Conservation (phyloP, 2,888 invertebrate species). For the Melipona bicolor region DNA sequence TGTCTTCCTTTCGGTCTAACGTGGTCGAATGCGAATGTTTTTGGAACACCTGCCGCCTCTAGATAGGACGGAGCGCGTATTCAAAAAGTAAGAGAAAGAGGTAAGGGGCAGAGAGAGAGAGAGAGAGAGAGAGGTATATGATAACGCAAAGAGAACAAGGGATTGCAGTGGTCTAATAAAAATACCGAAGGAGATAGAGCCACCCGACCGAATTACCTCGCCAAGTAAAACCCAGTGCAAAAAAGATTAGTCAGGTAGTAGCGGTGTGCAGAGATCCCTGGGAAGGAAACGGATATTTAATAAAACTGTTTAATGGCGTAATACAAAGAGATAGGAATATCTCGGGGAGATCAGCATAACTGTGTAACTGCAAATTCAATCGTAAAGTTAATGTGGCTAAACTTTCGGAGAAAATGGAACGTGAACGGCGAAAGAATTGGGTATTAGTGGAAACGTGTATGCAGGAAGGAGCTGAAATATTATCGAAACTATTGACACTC, state of each 20-base stretch:
- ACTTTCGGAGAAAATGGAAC: background rate
- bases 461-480: too few relatives aligned
- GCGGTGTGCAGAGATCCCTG: background rate
- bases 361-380: constrained; percentile 19
- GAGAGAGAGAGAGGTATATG: background rate
- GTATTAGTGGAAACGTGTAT: too few relatives aligned
- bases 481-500: too few relatives aligned
- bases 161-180: constrained; percentile 12
- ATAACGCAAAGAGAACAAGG: background rate
- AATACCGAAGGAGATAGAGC: constrained; percentile 2
- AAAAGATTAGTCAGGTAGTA: constrained; percentile 4
- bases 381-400: constrained; percentile 11
- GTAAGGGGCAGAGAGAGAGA: background rate
- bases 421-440: background rate
- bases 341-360: background rate
- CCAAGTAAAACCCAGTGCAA: constrained; percentile 15
- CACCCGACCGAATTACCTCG: constrained; percentile 5
- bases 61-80: background rate
- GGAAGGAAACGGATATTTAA: constrained; percentile 5
- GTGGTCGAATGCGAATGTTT: constrained; percentile 14
- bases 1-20: constrained; percentile 12
- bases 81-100: background rate
- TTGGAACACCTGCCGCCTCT: constrained; percentile 14
- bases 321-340: background rate
- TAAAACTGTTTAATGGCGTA: constrained; percentile 25